Evolutionary conservation across 2,888 invertebrate genomes (phyloP), one percentile per base, ranked within the genome.

Genomic region (Amblyjoppa proteus): DNA sequence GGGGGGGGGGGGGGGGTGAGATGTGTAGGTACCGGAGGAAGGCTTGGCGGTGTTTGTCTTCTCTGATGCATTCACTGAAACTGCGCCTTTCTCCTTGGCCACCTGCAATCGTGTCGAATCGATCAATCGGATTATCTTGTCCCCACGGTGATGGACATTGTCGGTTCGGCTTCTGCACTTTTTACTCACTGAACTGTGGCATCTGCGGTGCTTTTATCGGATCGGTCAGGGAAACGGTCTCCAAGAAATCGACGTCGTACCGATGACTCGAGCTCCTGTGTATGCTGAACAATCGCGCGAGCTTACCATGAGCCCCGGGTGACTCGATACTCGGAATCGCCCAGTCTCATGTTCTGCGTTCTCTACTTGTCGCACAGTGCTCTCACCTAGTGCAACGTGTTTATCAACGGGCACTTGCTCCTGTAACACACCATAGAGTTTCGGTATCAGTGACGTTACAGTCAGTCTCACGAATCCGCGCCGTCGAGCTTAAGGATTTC

Each of bases 271-370:
- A 97, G 64, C 97, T 97, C 85, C 98, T 95, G 58, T 98, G 95
- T 87, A 98, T 97, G 91, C 98, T 98, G 95, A 98, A 98, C 98
- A 98, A 98, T 89, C 98, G 95, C 49, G 98, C 97, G 70, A 98
- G 95, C 81, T 97, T 95, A 86, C 97, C 97, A 71, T 94, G 93
- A 61, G 92, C 92, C 89, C 97, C 96, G 70, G 96, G 95, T 89
- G 96, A 96, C 92, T 96, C 95, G 87, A 93, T 74, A 41, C 91
- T 88, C 80, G 20, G 92, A 83, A 85, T 91, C 92, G 86, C 91
- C 92, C 76, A 93, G 89, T 85, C 92, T 90, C 89, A 94, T 92
- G 87, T 94, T 94, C 87, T 92, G 94, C 69, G 92, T 91, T 88
- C 93, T 91, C 96, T 97, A 97, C 95, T 97, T 97, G 95, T 97